Evolutionary conservation across 2,888 invertebrate species (phyloP).

Genomic region (Apamea monoglypha): DNA sequence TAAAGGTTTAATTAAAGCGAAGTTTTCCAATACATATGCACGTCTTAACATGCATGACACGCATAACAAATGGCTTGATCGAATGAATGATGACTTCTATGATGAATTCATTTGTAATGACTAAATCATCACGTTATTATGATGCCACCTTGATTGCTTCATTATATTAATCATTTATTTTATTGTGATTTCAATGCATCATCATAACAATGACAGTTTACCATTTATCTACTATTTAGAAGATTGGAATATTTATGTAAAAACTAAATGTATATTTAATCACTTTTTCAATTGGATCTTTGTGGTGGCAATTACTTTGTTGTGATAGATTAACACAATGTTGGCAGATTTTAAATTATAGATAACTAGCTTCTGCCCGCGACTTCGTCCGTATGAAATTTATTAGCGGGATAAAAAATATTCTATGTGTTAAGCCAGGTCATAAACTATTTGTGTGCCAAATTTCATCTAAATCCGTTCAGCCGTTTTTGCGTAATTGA

Average conservation of each 20-base stretch:
- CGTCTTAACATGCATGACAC: constrained; percentile 17
- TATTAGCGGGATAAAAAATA: neutral
- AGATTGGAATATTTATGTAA: constrained; percentile 5
- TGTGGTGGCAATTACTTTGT: constrained; percentile 16
- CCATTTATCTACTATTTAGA: constrained; percentile 41
- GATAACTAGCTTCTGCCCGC: constrained; percentile 6
- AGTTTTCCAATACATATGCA: constrained; percentile 25
- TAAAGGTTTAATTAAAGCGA: constrained; percentile 33
- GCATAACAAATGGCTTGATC: constrained; percentile 19
- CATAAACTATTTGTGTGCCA: neutral
- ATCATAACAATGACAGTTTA: constrained; percentile 30
- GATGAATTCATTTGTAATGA: constrained; percentile 46
- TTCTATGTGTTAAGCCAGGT: neutral
- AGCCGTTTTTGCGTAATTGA: neutral
- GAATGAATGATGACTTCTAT: constrained; percentile 25
- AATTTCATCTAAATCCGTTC: neutral
- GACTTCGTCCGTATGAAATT: too few relatives aligned
- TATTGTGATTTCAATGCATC: constrained; percentile 40
- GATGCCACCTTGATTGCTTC: constrained; percentile 45
- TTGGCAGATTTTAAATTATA: constrained; percentile 30
- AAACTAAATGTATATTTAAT: constrained; percentile 47
- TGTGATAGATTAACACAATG: constrained; percentile 23
- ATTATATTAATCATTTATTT: constrained; percentile 37
- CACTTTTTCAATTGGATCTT: constrained; percentile 27
- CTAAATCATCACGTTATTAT: constrained; percentile 45